Conservation (phyloP, 2,888 invertebrate species). For the Acronicta leporina region DNA sequence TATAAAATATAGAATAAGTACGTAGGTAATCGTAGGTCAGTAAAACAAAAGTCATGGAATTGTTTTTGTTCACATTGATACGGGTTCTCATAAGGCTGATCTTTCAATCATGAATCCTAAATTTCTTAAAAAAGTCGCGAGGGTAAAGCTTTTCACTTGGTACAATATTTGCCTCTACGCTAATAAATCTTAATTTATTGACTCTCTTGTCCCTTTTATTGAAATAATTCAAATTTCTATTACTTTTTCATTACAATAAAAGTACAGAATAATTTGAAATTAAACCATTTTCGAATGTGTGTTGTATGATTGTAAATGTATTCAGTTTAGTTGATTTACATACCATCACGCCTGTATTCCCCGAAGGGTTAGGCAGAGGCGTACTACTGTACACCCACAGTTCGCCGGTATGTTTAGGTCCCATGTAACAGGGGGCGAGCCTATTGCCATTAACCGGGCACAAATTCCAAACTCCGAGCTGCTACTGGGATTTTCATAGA, state of each 20-base stretch:
- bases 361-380: no score
- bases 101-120: neutral
- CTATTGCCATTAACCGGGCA: no score
- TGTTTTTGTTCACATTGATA: neutral
- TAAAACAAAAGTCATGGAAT: neutral
- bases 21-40: neutral
- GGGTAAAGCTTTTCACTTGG: constrained; percentile 18
- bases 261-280: neutral
- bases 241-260: constrained; percentile 15
- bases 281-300: neutral
- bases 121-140: constrained; percentile 5
- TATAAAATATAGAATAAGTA: no score
- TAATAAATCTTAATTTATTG: constrained; percentile 48
- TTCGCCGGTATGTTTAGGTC: no score
- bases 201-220: constrained; percentile 25
- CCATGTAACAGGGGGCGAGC: no score
- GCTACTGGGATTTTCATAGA: no score
- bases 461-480: no score
- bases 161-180: constrained; percentile 27
- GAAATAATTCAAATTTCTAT: constrained; percentile 12
- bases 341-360: no score
- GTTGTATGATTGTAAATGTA: neutral
- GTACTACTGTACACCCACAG: no score
- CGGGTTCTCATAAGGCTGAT: neutral
- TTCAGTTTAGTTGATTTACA: neutral